phyloP scores from a whole-genome alignment of 2,888 invertebrate species.

The Epiblema foenella region DNA sequence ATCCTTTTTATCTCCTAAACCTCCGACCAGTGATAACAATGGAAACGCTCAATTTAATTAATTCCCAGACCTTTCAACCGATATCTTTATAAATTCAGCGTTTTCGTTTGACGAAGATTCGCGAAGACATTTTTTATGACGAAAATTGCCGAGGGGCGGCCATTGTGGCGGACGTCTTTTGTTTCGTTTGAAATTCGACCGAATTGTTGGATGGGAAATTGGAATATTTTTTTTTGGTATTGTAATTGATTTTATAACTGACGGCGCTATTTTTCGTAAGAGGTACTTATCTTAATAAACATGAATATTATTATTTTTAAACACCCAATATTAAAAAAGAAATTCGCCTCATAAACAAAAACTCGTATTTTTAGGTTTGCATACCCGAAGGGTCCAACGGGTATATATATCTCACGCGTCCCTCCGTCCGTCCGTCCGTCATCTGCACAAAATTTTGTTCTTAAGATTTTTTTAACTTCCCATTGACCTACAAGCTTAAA shows the following conservation, averaged over 20 bases:
- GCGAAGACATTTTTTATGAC: constrained; percentile 47
- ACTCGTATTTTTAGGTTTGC: too few relatives aligned
- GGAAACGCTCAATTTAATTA: constrained; percentile 38
- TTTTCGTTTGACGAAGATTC: constrained; percentile 45
- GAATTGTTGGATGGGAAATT: constrained; percentile 34
- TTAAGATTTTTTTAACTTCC: too few relatives aligned
- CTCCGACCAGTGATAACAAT: constrained; percentile 37
- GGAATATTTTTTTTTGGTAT: constrained; percentile 37
- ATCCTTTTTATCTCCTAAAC: constrained; percentile 38
- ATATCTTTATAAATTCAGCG: constrained; percentile 41
- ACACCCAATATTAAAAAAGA: too few relatives aligned
- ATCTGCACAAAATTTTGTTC: too few relatives aligned
- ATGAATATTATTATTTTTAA: too few relatives aligned
- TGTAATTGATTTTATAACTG: constrained; percentile 32
- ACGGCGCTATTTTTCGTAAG: neutral
- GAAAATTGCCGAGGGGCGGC: constrained; percentile 46
- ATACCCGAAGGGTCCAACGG: too few relatives aligned
- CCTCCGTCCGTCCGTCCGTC: too few relatives aligned
- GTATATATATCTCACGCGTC: too few relatives aligned
- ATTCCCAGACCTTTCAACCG: constrained; percentile 40
- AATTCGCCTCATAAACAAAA: too few relatives aligned
- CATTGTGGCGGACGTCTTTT: constrained; percentile 46
- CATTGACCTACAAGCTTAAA: too few relatives aligned
- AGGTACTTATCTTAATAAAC: too few relatives aligned
- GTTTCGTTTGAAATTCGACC: constrained; percentile 45